Percentiles rank a stretch among this genome's conserved stretches.
Evolutionary conservation across 64 coral and sea anemone genomes (phyloP).

Genomic region (Astreopora myriophthalma): DNA sequence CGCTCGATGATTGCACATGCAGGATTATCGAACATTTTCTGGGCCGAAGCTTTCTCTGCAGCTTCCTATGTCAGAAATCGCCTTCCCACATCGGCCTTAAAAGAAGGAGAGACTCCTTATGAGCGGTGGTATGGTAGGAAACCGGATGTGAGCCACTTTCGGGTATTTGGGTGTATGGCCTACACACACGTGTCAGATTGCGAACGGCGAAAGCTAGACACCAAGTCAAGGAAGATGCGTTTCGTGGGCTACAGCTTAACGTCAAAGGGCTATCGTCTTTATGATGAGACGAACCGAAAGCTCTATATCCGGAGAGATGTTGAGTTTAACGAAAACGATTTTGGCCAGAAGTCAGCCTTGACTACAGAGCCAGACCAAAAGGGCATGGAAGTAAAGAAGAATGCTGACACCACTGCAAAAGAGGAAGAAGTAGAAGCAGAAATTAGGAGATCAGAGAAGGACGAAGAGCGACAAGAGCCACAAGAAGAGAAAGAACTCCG

Average conservation of each 20-base stretch:
- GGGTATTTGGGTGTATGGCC: slow-evolving; percentile 62
- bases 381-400: neutral
- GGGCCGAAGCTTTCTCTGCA: slow-evolving; percentile 69
- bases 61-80: slow-evolving; percentile 64
- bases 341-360: no score
- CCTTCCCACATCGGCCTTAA: slow-evolving; percentile 51
- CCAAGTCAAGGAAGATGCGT: slow-evolving; percentile 30
- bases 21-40: no score
- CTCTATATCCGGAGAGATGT: slow-evolving; percentile 47
- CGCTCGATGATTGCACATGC: no score
- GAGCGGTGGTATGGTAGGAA: slow-evolving; percentile 56
- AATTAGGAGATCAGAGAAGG: no score
- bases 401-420: no score
- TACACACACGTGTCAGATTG: slow-evolving; percentile 31
- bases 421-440: no score
- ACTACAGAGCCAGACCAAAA: neutral
- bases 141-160: slow-evolving; percentile 38
- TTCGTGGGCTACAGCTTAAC: slow-evolving; percentile 46
- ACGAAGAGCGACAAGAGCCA: no score
- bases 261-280: slow-evolving; percentile 51
- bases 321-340: neutral
- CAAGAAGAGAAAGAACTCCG: no score
- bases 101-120: slow-evolving; percentile 29
- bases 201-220: slow-evolving; percentile 35
- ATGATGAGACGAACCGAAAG: slow-evolving; percentile 42